Evolutionary conservation across 1,140 invertebrate species (phyloP), one percentile per base, ranked within the genome.

Genomic region (Eumeta japonica): DNA sequence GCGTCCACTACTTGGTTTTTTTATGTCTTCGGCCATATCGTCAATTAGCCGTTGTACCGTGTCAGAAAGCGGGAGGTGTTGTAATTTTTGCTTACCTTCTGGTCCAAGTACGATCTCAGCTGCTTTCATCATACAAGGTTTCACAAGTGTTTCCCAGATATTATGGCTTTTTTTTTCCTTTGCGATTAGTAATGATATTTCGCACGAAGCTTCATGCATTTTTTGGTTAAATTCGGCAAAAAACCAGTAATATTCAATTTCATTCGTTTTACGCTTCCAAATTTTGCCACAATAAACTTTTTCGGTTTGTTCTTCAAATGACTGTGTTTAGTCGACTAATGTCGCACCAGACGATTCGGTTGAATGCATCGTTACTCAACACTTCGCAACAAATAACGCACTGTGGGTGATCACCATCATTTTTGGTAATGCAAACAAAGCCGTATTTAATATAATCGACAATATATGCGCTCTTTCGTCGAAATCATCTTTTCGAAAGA

Each of bases 31-130:
- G 11, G 41, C 10, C 41, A 54, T 50, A 37, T 37, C 28, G 28
- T 47, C 44, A 47, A 52, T 50, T 3, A 41, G 39, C 20, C 16
- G 10, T 44, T 47, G 46, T 1, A 50, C 30, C 3, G 46, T 46
- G 14, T 50, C 32, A 28, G 47, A 52, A 10, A 49, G 44, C 7
- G 44, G 42, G 37, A 52, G 46, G 24, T 50, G 30, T 37, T 16
- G 33, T 16, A 47, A 3, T 34, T 50, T n/a, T n/a, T n/a, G n/a
- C n/a, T n/a, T n/a, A n/a, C n/a, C n/a, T n/a, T 45, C 38, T 13
- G 39, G 12, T 35, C 39, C 28, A 36, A 39, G 38, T 16, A 39
- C 19, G 29, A 39, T 39, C 3, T 39, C 16, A 17, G 14, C 38
- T 16, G 38, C 38, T 33, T 39, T 39, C 29, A 39, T 19, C 30